phyloP scores from a whole-genome alignment of 2,888 invertebrate genomes.

The Macrosiphum euphorbiae region DNA sequence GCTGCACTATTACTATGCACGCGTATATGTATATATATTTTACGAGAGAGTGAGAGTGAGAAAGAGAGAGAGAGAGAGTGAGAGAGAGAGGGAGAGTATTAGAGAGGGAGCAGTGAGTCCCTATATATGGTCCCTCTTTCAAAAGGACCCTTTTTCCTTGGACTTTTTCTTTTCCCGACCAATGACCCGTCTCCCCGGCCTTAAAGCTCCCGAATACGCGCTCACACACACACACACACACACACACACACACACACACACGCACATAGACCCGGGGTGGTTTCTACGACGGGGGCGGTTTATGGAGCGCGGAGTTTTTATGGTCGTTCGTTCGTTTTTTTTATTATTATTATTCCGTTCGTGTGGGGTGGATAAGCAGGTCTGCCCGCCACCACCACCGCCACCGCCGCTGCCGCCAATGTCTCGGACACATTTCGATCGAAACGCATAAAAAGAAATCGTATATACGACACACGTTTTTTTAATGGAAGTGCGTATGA shows the following conservation, averaged over 20 bases:
- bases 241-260: background rate
- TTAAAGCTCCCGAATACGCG: slow-evolving; percentile 49
- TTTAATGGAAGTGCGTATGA: slow-evolving; percentile 57
- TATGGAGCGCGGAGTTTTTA: slow-evolving; percentile 63
- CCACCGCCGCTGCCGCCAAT: background rate
- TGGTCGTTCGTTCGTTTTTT: slow-evolving; percentile 30
- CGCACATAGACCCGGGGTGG: background rate
- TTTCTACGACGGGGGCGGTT: slow-evolving; percentile 53
- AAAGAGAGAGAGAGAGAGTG: background rate
- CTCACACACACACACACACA: background rate
- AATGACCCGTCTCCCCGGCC: slow-evolving; percentile 63
- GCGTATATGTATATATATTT: background rate
- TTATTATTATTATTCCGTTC: slow-evolving; percentile 7
- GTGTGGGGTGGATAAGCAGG: slow-evolving; percentile 44
- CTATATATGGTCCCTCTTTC: slow-evolving; percentile 50
- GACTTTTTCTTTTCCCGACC: slow-evolving; percentile 64
- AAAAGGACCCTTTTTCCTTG: slow-evolving; percentile 62
- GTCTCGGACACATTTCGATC: slow-evolving; percentile 61
- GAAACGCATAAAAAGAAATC: slow-evolving; percentile 54
- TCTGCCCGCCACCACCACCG: background rate
- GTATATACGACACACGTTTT: slow-evolving; percentile 28
- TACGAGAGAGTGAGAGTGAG: background rate
- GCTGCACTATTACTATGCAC: slow-evolving; percentile 47
- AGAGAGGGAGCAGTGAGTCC: background rate
- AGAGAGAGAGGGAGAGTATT: background rate